Base-by-base conservation (phyloP, 2,113 vertebrate genomes). In the Perognathus longimembris region DNA sequence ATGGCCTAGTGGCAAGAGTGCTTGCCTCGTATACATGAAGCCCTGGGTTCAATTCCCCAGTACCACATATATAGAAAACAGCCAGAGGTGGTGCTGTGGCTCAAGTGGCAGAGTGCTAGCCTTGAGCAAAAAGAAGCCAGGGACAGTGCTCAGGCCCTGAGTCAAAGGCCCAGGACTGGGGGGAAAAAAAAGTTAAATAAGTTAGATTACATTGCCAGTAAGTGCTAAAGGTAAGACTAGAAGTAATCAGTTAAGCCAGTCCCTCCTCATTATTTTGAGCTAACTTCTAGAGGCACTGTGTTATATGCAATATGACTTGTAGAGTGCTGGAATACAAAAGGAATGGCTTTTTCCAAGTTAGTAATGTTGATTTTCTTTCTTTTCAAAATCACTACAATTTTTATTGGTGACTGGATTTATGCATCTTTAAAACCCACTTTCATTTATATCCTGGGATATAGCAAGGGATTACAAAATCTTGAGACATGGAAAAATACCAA, bases 401-500 rank as follows among this genome's bases (percentile, higher is more conserved):
- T 57, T 45, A 82, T 18, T 38, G 26, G 82, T 45, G 21, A 32
- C 81, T 89, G 88, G 61, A 75, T 26, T 59, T 85, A 71, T 32
- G 71, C 30, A n/a, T 50, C 15, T 83, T 86, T 70, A 75, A 89
- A 71, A 92, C 10, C 2, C 74, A 94, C 69, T 36, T 93, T 74
- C 89, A 42, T 74, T 22, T 88, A 42, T 67, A 67, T 66, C 24
- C 20, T 94, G 32, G 24, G 61, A 14, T 54, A 54, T 54, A 54
- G 14, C 4, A 54, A 54, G 50, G 50, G 17, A 12, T 54, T 54
- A 54, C 15, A 18, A 54, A 54, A 54, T 54, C 50, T 54, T 54
- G 79, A 87, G 66, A 91, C 54, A 89, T 93, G 88, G 92, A 93
- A 93, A 93, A 93, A 76, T 75, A 94, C 50, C 80, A 93, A 90